These are phyloP conservation scores for Setipinna tenuifilis DNA, from an alignment of 2,797 vertebrate genomes.

Conservation along the genomic window DNA sequence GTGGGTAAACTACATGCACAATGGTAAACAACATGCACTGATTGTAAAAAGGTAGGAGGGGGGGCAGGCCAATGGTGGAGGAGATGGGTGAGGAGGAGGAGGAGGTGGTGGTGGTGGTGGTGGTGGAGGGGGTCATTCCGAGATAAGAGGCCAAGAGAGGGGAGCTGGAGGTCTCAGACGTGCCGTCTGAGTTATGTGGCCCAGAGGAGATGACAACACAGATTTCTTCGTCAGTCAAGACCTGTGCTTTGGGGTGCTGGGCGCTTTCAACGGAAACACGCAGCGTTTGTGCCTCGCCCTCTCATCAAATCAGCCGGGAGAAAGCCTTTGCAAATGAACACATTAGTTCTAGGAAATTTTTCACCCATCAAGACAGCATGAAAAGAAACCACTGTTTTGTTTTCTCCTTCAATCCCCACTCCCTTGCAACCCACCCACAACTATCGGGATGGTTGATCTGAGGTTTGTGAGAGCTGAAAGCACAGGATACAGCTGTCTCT, in stretches of 20 bases:
- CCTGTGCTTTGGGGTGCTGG: not conserved
- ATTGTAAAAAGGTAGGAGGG: too few relatives aligned
- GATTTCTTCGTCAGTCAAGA: constrained; percentile 26
- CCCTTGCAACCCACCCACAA: constrained; percentile 31
- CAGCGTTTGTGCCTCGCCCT: constrained; percentile 23
- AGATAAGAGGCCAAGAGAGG: constrained; percentile 28
- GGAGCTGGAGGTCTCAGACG: constrained; percentile 29
- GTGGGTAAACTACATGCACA: too few relatives aligned
- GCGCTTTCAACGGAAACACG: constrained; percentile 19
- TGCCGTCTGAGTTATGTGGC: not conserved
- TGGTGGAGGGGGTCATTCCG: constrained; percentile 37
- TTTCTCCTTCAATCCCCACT: not conserved
- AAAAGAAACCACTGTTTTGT: constrained; percentile 17
- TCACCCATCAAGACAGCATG: not conserved
- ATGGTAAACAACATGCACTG: too few relatives aligned
- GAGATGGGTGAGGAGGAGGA: too few relatives aligned
- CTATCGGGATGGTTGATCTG: constrained; percentile 60
- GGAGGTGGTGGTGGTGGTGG: not conserved
- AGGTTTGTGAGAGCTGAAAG: constrained; percentile 56
- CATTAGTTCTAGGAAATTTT: constrained; percentile 5
- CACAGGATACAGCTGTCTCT: constrained; percentile 69
- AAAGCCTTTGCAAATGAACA: not conserved
- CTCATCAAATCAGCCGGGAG: not conserved
- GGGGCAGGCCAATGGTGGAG: too few relatives aligned
- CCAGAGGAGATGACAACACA: constrained; percentile 21